These are phyloP conservation scores for Trogon melanurus DNA, from an alignment of 2,113 vertebrate genomes.

Conservation along the genomic window DNA sequence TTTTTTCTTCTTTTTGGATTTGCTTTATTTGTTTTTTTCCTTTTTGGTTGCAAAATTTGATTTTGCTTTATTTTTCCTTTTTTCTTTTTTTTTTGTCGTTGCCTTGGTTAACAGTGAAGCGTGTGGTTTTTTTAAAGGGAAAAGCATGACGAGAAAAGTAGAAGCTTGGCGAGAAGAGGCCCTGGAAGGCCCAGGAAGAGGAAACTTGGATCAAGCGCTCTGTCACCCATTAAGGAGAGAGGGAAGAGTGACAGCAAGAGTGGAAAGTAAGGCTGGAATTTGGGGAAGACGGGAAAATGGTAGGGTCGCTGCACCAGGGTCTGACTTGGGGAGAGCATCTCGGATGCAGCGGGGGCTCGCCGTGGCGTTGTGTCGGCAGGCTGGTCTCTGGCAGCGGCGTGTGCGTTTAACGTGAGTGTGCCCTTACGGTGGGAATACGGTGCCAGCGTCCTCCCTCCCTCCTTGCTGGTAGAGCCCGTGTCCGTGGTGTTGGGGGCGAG, in stretches of 20 bases:
- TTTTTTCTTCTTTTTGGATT: neutral
- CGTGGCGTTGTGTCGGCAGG: neutral
- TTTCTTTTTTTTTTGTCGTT: neutral
- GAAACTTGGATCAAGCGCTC: constrained; percentile 84
- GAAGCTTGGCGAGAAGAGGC: constrained; percentile 89
- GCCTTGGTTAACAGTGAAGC: constrained; percentile 78
- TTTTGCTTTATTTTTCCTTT: neutral
- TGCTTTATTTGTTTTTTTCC: neutral
- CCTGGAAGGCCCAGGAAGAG: constrained; percentile 96
- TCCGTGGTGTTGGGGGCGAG: neutral
- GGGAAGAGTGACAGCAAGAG: constrained; percentile 88
- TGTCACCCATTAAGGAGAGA: constrained; percentile 83
- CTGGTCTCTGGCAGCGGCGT: neutral
- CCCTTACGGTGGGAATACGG: neutral
- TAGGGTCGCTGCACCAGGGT: constrained; percentile 18
- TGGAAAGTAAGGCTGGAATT: constrained; percentile 88
- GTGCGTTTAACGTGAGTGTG: neutral
- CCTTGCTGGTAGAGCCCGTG: neutral
- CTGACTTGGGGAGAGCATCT: constrained; percentile 27
- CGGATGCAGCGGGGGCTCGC: neutral
- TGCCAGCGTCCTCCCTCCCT: neutral
- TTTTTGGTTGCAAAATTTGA: constrained; percentile 38
- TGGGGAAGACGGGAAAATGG: constrained; percentile 59
- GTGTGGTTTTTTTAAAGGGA: constrained; percentile 87
- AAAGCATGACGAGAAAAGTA: constrained; percentile 92